Percentiles rank a stretch among this genome's conserved stretches.
Evolutionary conservation across 2,113 vertebrate species (phyloP).

Genomic region (Salvelinus namaycush): DNA sequence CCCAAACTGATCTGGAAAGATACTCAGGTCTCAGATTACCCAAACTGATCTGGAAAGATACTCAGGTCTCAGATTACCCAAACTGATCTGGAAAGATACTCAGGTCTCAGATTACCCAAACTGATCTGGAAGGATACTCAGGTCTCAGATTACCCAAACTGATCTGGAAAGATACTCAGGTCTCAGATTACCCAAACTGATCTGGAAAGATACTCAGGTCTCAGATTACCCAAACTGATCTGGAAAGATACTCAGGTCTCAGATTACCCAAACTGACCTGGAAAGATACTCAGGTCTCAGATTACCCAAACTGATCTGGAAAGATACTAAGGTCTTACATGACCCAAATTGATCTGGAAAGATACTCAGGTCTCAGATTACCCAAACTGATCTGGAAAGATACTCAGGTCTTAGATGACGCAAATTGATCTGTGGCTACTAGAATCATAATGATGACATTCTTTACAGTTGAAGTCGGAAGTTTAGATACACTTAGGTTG

Average conservation of each 20-base stretch:
- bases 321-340: slow-evolving; percentile 30
- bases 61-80: too few relatives aligned
- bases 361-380: slow-evolving; percentile 47
- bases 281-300: slow-evolving; percentile 33
- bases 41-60: too few relatives aligned
- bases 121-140: slow-evolving; percentile 12
- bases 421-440: slow-evolving; percentile 1
- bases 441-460: too few relatives aligned
- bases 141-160: slow-evolving; percentile 1
- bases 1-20: slow-evolving; percentile 16
- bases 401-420: slow-evolving; percentile 46
- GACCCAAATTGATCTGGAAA: neutral
- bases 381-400: slow-evolving; percentile 15
- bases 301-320: slow-evolving; percentile 29
- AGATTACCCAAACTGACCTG: slow-evolving; percentile 37
- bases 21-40: too few relatives aligned
- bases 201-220: slow-evolving; percentile 33
- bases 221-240: too few relatives aligned
- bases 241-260: slow-evolving; percentile 29
- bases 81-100: slow-evolving; percentile 12
- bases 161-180: slow-evolving; percentile 19
- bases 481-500: too few relatives aligned
- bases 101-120: slow-evolving; percentile 46
- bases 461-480: too few relatives aligned
- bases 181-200: slow-evolving; percentile 44